Evolutionary conservation across 2,797 vertebrate genomes (phyloP), one percentile per base, ranked within the genome.

Genomic region (Poecilia gillii): DNA sequence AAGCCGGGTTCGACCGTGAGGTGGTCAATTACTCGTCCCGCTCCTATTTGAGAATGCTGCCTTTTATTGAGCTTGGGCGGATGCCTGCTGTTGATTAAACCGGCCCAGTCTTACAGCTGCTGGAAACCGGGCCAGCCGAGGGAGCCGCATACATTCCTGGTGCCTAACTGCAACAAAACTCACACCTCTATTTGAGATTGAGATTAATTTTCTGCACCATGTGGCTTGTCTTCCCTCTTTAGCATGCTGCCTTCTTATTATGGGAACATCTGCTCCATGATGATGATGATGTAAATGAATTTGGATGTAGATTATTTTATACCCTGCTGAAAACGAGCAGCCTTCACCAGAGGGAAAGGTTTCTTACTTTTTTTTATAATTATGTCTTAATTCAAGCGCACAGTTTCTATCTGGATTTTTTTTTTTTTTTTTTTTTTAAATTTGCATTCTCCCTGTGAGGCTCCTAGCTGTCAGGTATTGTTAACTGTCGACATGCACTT

Each of bases 281-380:
- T 94, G 93, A 94, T 94, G 93, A 94, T 93, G 92, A 93, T 93
- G 93, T 90, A 93, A 94, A 94, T 94, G 90, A 92, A 94, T 93
- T 91, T 92, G 20, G 88, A 90, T 81, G 71, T 80, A 90, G 89
- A 92, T 92, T 92, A 92, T 93, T 93, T 94, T 88, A 91, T 88
- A 85, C 88, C 85, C 86, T 9, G 74, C 90, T 82, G 89, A 92
- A 68, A 94, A 94, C 90, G 91, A 93, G 90, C 84, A 14, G 31
- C 59, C 8, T 80, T 86, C 91, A 85, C 88, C 73, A 13, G 81
- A 80, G 81, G 83, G 81, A 80, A 88, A 79, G 81, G 84, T 90
- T 91, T 86, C 88, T 83, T 83, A 47, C 73, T 68, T 89, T 91
- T 92, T 86, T 83, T 83, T 39, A 72, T 91, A 91, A 88, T 87